phyloP scores from a whole-genome alignment of 2,113 vertebrate species.

The Oplegnathus fasciatus region DNA sequence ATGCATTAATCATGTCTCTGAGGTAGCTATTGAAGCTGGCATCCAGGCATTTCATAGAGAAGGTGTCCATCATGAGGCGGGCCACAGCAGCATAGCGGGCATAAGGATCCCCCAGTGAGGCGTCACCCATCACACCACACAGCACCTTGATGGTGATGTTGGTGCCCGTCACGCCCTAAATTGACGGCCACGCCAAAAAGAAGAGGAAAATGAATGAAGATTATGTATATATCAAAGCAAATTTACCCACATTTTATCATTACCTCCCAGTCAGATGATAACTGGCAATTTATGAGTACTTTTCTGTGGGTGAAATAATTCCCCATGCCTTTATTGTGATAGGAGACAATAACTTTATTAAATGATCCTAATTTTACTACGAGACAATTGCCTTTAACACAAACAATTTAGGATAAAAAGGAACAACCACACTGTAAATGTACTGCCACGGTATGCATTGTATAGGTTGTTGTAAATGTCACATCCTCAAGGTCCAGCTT shows the following conservation, averaged over 20 bases:
- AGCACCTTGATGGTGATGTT: constrained; percentile 82
- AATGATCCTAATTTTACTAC: not conserved
- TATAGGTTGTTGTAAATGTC: not conserved
- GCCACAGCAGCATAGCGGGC: constrained; percentile 70
- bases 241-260: not conserved
- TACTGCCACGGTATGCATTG: not conserved
- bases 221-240: not conserved
- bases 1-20: constrained; percentile 76
- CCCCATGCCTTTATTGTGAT: not conserved
- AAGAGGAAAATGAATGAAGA: not conserved
- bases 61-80: constrained; percentile 63
- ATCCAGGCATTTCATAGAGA: constrained; percentile 71
- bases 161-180: constrained; percentile 65
- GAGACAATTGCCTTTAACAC: not conserved
- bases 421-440: not conserved
- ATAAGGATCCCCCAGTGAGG: constrained; percentile 67
- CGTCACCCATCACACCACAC: constrained; percentile 75
- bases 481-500: not conserved
- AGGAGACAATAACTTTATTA: not conserved
- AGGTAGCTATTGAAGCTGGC: constrained; percentile 70
- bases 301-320: not conserved
- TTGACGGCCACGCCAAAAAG: not conserved
- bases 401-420: not conserved
- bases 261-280: not conserved
- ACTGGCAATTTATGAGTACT: not conserved